Conservation (phyloP, 2,888 invertebrate species). For the Carabus problematicus region DNA sequence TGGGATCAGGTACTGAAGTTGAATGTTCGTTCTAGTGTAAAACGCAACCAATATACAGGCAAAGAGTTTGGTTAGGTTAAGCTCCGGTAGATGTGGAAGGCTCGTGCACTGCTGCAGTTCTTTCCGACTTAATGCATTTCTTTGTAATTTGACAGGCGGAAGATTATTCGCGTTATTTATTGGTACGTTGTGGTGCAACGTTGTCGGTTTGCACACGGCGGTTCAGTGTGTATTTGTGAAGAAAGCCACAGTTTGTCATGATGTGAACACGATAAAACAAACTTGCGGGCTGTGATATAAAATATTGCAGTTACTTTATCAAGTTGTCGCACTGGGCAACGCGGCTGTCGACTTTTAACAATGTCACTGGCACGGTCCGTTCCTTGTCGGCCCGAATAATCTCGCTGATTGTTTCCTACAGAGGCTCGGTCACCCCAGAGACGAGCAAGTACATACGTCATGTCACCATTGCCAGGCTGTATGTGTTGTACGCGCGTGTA, state of each 20-base stretch:
- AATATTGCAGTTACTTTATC: constrained; percentile 57
- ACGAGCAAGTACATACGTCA: constrained; percentile 14
- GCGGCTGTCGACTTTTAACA: constrained; percentile 41
- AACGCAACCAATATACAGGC: too few relatives aligned
- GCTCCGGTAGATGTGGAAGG: too few relatives aligned
- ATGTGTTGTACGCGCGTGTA: neutral
- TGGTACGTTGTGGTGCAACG: constrained; percentile 2
- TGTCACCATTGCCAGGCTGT: neutral
- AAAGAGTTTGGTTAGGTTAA: too few relatives aligned
- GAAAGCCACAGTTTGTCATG: constrained; percentile 43
- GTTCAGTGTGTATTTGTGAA: constrained; percentile 39
- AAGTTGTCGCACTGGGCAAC: constrained; percentile 52
- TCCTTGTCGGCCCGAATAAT: constrained; percentile 29
- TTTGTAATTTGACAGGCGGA: constrained; percentile 43
- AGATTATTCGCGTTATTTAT: constrained; percentile 42
- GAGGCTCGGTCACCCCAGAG: neutral
- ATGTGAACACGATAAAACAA: constrained; percentile 46
- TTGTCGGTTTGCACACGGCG: neutral
- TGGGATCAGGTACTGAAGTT: too few relatives aligned
- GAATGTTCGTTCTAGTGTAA: too few relatives aligned
- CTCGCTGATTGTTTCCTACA: constrained; percentile 38
- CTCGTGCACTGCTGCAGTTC: neutral
- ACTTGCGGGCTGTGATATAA: constrained; percentile 54
- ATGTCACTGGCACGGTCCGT: constrained; percentile 23
- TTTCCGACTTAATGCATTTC: constrained; percentile 38